Percentiles rank a stretch among this genome's conserved stretches.
phyloP scores from a whole-genome alignment of 2,888 invertebrate genomes.

The Priocnemis perturbator region DNA sequence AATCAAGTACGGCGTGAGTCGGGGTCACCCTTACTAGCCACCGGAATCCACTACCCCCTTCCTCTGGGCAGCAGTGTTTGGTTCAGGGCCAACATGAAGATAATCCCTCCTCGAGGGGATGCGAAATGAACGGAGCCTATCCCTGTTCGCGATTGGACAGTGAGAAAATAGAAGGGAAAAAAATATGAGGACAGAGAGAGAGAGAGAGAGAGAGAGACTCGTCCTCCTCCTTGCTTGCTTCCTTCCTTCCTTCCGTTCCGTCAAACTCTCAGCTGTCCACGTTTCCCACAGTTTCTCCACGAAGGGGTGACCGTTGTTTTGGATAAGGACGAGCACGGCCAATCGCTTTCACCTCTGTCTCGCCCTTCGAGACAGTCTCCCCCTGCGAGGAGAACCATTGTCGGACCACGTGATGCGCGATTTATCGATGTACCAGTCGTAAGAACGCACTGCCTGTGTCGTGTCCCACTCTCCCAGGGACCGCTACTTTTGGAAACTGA shows the following conservation, averaged over 20 bases:
- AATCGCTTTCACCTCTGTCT: conserved; percentile 15
- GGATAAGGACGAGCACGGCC: conserved; percentile 55
- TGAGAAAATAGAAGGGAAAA: conserved; percentile 17
- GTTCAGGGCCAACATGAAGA: conserved; percentile 28
- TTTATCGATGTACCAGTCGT: conserved; percentile 58
- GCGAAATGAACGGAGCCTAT: conserved; percentile 26
- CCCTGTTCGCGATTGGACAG: conserved; percentile 20
- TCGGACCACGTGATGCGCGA: conserved; percentile 50
- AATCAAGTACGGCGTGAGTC: no score
- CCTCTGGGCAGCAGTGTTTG: conserved; percentile 11
- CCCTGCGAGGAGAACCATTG: conserved; percentile 38
- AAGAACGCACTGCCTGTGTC: conserved; percentile 45
- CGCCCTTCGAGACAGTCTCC: conserved; percentile 34
- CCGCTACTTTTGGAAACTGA: conserved; percentile 36
- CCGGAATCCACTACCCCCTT: conserved; percentile 15
- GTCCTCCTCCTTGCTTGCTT: conserved; percentile 29
- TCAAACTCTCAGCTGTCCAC: conserved; percentile 61
- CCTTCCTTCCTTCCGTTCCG: conserved; percentile 29
- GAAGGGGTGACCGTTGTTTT: conserved; percentile 60
- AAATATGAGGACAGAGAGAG: no score
- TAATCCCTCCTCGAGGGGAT: conserved; percentile 48
- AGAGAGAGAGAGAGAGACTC: background rate
- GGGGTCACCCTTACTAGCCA: no score
- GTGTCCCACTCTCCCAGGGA: conserved; percentile 50
- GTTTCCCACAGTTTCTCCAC: conserved; percentile 68